These are phyloP conservation scores for Eupelmus urozonus DNA, from an alignment of 2,888 invertebrate species.

Conservation along the genomic window DNA sequence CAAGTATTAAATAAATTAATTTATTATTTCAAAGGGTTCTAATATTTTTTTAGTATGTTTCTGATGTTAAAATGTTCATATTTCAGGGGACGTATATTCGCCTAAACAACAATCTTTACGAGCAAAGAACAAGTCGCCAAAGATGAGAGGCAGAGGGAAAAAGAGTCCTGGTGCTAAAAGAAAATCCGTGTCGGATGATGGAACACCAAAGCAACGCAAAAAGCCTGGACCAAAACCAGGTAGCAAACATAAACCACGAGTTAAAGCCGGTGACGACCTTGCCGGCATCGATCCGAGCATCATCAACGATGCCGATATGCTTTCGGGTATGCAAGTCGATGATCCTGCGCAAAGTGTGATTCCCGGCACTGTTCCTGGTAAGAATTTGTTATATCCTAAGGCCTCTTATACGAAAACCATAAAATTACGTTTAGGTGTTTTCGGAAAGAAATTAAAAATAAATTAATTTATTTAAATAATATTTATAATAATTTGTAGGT, in stretches of 20 bases:
- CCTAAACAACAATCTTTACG: slow-evolving; percentile 71
- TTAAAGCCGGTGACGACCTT: slow-evolving; percentile 60
- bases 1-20: neutral
- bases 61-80: too few relatives aligned
- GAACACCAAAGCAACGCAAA: slow-evolving; percentile 72
- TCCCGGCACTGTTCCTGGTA: slow-evolving; percentile 67
- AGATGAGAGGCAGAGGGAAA: slow-evolving; percentile 63
- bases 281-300: slow-evolving; percentile 63
- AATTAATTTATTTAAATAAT: slow-evolving; percentile 8
- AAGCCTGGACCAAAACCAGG: slow-evolving; percentile 76
- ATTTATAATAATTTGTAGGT: slow-evolving; percentile 59
- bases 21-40: neutral
- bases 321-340: slow-evolving; percentile 68
- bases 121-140: slow-evolving; percentile 70
- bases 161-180: slow-evolving; percentile 71
- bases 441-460: neutral
- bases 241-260: slow-evolving; percentile 72
- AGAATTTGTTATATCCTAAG: slow-evolving; percentile 65
- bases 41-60: neutral
- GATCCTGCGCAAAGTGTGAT: slow-evolving; percentile 63
- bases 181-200: slow-evolving; percentile 69
- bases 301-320: slow-evolving; percentile 66
- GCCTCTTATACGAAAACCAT: too few relatives aligned
- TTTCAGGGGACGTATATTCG: slow-evolving; percentile 73
- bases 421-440: too few relatives aligned